Conservation (phyloP, 2,113 vertebrate genomes). For the Phyllostomus discolor region DNA sequence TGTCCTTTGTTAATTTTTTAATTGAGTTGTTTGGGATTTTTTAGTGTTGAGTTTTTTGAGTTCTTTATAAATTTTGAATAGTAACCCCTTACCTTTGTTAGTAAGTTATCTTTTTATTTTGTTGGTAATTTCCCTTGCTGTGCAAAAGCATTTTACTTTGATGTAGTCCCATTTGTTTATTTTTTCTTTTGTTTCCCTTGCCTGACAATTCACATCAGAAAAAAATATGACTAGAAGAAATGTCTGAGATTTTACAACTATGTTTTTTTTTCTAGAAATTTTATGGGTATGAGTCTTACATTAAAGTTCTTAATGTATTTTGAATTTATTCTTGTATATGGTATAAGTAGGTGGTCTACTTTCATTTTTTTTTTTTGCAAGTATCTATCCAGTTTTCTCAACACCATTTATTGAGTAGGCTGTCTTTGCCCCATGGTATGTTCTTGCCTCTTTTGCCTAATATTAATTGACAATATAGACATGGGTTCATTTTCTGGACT, state of each 20-base stretch:
- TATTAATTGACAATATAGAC: not conserved
- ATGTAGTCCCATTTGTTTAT: not conserved
- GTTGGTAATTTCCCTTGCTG: not conserved
- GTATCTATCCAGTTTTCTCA: not conserved
- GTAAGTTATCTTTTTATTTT: not conserved
- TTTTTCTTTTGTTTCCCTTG: not conserved
- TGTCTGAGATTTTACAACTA: not conserved
- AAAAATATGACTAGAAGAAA: not conserved
- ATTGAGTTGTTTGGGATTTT: not conserved
- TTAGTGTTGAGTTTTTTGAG: not conserved
- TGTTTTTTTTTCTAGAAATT: not conserved
- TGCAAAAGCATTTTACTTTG: not conserved
- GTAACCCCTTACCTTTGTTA: not conserved
- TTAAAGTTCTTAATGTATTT: not conserved
- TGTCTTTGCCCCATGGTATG: not conserved
- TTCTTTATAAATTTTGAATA: not conserved
- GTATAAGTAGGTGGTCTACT: not conserved
- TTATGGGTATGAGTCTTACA: not conserved
- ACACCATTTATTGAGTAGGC: not conserved
- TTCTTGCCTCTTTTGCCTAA: not conserved
- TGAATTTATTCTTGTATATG: not conserved
- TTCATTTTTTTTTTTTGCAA: not conserved
- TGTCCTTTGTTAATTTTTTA: not conserved
- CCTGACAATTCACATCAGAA: not conserved
- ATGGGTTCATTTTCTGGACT: not conserved